These are phyloP conservation scores for Agelaius phoeniceus DNA, from an alignment of 2,113 vertebrate genomes.

Conservation along the genomic window DNA sequence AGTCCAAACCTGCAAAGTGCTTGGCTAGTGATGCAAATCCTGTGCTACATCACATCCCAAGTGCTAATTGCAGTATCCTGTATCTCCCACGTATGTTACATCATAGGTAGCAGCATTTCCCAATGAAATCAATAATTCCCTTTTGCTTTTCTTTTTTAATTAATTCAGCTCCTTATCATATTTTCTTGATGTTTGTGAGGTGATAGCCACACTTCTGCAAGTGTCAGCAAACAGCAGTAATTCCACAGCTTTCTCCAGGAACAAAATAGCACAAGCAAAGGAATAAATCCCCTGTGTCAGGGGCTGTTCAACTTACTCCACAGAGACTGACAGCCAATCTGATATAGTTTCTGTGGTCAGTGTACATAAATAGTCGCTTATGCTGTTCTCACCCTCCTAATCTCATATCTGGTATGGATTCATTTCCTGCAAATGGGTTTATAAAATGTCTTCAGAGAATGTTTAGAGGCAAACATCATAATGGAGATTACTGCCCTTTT, in stretches of 20 bases:
- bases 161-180: neutral
- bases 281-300: neutral
- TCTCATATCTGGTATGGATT: neutral
- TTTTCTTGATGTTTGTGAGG: slow-evolving; percentile 8
- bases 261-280: neutral
- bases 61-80: neutral
- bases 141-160: slow-evolving; percentile 7
- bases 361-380: neutral
- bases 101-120: neutral
- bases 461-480: neutral
- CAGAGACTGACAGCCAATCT: neutral
- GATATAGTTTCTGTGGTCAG: slow-evolving; percentile 23
- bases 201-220: neutral
- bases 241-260: neutral
- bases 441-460: slow-evolving; percentile 24
- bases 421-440: slow-evolving; percentile 35
- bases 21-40: neutral
- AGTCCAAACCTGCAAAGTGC: neutral
- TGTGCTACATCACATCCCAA: neutral
- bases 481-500: neutral
- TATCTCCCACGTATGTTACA: fast-evolving
- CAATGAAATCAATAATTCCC: neutral
- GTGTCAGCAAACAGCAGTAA: neutral
- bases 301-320: neutral
- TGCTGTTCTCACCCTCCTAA: neutral